These are phyloP conservation scores for Podarcis siculus DNA, from an alignment of 2,797 vertebrate genomes.

Conservation along the genomic window DNA sequence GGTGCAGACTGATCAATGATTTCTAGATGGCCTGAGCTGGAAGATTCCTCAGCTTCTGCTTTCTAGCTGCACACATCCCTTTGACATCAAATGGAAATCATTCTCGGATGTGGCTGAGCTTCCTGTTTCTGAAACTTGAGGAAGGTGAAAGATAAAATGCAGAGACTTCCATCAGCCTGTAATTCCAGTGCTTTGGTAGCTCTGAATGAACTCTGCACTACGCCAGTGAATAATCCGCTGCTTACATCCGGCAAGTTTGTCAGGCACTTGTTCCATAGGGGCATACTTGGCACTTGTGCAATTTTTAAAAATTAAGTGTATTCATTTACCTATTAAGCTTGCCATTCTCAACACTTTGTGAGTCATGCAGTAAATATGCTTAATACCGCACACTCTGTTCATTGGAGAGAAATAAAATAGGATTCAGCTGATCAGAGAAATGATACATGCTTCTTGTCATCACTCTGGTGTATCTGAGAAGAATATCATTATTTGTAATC, in stretches of 20 bases:
- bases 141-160: not conserved
- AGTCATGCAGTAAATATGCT: constrained; percentile 33
- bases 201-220: not conserved
- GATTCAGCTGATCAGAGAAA: not conserved
- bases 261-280: constrained; percentile 51
- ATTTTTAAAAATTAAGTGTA: constrained; percentile 56
- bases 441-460: not conserved
- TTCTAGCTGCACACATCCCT: not conserved
- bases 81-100: accelerated
- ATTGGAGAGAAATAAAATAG: constrained; percentile 48
- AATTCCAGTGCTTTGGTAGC: accelerated
- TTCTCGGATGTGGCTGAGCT: not conserved
- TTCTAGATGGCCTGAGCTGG: not conserved
- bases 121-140: not conserved
- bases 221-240: constrained; percentile 23
- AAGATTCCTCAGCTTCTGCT: not conserved
- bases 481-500: not conserved
- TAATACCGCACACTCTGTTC: constrained; percentile 34
- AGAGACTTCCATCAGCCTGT: not conserved
- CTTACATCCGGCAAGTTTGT: constrained; percentile 28
- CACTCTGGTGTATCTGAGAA: not conserved
- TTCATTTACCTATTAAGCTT: constrained; percentile 47
- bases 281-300: constrained; percentile 54
- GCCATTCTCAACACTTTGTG: constrained; percentile 29
- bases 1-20: not conserved